A percentile compares a stretch with the other conserved stretches of the same genome.
Conservation (phyloP, 1,140 invertebrate genomes). For the Gryllus bimaculatus region DNA sequence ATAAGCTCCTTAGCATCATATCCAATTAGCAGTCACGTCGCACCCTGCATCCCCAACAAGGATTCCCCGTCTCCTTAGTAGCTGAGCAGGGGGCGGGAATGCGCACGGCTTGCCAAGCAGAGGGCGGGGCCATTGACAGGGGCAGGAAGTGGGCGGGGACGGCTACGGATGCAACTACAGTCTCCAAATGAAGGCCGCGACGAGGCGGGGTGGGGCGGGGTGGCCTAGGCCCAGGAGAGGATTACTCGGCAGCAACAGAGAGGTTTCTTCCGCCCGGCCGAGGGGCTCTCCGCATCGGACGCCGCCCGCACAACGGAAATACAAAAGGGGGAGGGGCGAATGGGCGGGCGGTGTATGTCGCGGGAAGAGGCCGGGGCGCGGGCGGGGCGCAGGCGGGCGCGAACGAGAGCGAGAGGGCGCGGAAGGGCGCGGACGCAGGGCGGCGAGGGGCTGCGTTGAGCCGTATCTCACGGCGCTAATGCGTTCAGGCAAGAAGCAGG, state of each 20-base stretch:
- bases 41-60: too few relatives aligned
- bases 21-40: too few relatives aligned
- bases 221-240: not conserved
- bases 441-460: not conserved
- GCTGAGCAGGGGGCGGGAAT: too few relatives aligned
- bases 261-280: not conserved
- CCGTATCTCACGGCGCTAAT: not conserved
- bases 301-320: not conserved
- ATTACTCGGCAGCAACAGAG: not conserved
- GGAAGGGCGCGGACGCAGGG: too few relatives aligned
- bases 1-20: too few relatives aligned
- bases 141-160: not conserved
- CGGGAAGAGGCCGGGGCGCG: too few relatives aligned
- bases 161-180: not conserved
- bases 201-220: too few relatives aligned
- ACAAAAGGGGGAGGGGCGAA: not conserved
- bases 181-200: not conserved
- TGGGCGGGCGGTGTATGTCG: too few relatives aligned
- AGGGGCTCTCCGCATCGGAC: not conserved
- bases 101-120: too few relatives aligned
- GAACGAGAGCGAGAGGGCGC: not conserved
- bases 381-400: too few relatives aligned
- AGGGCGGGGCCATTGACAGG: too few relatives aligned
- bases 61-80: too few relatives aligned
- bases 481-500: not conserved